Base-by-base conservation (phyloP, 2,797 vertebrate genomes). In the Cuniculus paca region DNA sequence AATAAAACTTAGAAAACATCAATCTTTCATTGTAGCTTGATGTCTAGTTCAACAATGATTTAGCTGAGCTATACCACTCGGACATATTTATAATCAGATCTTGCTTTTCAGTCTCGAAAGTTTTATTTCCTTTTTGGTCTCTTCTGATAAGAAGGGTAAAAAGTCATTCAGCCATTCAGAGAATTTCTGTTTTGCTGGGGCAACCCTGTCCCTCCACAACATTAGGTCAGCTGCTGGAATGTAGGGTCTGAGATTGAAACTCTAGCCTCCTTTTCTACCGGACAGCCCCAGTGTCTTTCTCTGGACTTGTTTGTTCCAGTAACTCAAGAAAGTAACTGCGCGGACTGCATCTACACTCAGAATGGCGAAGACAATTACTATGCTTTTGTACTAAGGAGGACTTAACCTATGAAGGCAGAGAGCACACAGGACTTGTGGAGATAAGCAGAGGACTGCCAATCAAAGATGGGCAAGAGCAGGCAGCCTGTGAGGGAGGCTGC, bases 71-170 rank as follows among this genome's bases (percentile, higher is more conserved):
- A n/a, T 24, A 36, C 54, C 39, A 93, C 0, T 79, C 34, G 78
- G 72, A 82, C 13, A 52, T 82, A 61, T 65, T 83, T 88, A 92
- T 84, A 89, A 95, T 42, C 7, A 88, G 74, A 89, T 87, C 31
- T 95, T 80, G 2, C 50, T 83, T 87, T 68, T 45, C 17, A 88
- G 60, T 8, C 42, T 97, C 65, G 83, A 70, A 94, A 52, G 13
- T 79, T 95, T 94, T 74, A 72, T 61, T 81, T 81, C 48, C 54
- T 88, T 95, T 95, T 88, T 58, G 88, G 72, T 1, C 74, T 60
- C 36, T 92, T 72, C 56, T 83, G 50, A 87, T 39, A 95, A 94
- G 77, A 96, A 72, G 45, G 72, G 92, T 78, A 1, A 90, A 88
- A 84, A 22, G 61, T 68, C 22, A 63, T 48, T 83, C 77, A 83